These are phyloP conservation scores for Eonycteris spelaea DNA, from an alignment of 2,113 vertebrate genomes.

Conservation along the genomic window DNA sequence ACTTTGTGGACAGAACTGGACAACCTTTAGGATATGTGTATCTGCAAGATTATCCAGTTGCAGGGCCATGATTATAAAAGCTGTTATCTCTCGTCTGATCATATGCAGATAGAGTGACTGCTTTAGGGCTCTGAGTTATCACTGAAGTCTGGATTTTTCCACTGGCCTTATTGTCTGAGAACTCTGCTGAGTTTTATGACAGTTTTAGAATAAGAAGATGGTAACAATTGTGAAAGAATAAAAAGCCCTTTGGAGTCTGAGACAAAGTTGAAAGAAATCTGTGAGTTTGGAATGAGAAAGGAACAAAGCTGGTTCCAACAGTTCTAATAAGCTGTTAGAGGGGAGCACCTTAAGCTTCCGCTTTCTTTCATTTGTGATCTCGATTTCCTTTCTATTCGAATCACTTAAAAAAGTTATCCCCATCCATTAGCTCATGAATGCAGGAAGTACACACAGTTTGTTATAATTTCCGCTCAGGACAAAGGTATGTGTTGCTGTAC, in stretches of 20 bases:
- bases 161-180: background rate
- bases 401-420: background rate
- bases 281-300: background rate
- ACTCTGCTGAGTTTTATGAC: background rate
- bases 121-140: background rate
- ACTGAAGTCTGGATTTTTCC: background rate
- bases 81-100: background rate
- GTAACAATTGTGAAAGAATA: background rate
- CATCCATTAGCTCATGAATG: background rate
- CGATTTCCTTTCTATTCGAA: background rate
- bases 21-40: background rate
- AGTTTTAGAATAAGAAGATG: background rate
- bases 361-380: background rate
- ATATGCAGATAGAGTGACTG: background rate
- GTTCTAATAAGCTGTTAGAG: background rate
- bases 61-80: background rate
- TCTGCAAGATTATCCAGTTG: background rate
- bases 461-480: background rate
- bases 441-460: background rate
- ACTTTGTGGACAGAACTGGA: background rate
- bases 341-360: background rate
- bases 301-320: background rate
- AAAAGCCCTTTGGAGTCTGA: background rate
- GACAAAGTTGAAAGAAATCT: background rate
- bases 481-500: background rate